Percentiles rank a stretch among this genome's conserved stretches.
These are phyloP conservation scores for Gallinago jamesoni DNA, from an alignment of 2,113 vertebrate species.

Conservation along the genomic window DNA sequence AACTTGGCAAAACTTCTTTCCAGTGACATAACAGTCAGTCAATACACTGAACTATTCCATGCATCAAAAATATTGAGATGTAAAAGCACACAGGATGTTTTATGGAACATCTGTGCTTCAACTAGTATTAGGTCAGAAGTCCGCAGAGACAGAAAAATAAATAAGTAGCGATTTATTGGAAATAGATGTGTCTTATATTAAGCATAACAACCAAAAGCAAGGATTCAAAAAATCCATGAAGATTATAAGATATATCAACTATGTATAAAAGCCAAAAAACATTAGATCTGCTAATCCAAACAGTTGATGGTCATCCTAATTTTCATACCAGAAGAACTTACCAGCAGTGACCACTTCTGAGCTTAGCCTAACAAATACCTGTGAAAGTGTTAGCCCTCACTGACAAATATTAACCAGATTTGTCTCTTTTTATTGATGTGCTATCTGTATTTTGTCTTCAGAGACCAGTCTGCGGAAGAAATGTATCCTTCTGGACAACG, in stretches of 20 bases:
- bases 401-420: neutral
- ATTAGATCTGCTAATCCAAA: neutral
- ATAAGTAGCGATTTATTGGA: neutral
- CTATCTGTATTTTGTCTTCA: neutral
- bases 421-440: neutral
- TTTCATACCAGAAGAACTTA: neutral
- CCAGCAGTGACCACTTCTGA: neutral
- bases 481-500: neutral
- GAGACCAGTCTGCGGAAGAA: neutral
- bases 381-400: neutral
- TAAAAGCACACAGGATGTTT: neutral
- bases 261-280: neutral
- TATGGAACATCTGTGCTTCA: neutral
- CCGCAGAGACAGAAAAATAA: neutral
- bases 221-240: neutral
- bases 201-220: neutral
- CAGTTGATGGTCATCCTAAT: neutral
- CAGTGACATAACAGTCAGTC: neutral
- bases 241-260: neutral
- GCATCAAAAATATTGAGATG: constrained; percentile 25
- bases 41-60: constrained; percentile 31
- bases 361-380: neutral
- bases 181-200: neutral
- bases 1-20: constrained; percentile 22
- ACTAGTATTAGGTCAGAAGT: neutral